phyloP scores from a whole-genome alignment of 2,888 invertebrate species.

The Diarsia dahlii region DNA sequence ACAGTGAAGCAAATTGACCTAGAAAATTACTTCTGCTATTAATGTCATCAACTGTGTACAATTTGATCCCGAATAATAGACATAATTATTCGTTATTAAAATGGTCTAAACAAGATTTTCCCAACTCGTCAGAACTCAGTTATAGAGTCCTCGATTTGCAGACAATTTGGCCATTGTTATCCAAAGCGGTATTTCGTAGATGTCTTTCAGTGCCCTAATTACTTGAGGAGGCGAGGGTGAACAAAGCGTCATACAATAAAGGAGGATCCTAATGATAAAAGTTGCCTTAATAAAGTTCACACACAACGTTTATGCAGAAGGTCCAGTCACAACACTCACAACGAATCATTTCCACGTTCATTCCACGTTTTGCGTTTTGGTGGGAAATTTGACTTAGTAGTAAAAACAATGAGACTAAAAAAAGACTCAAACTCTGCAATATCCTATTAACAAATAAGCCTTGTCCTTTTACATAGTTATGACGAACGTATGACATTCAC shows the following conservation, averaged over 20 bases:
- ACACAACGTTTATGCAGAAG: constrained; percentile 31
- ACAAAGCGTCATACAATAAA: constrained; percentile 49
- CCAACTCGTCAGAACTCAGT: constrained; percentile 5
- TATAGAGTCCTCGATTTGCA: constrained; percentile 21
- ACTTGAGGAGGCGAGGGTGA: constrained; percentile 37
- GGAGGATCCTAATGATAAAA: constrained; percentile 55
- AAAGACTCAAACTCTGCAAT: not conserved
- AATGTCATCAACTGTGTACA: not conserved
- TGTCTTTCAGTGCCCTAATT: constrained; percentile 51
- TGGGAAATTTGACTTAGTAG: not conserved
- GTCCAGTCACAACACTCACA: not conserved
- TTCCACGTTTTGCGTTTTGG: not conserved
- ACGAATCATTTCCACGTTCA: not conserved
- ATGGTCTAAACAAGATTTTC: not conserved
- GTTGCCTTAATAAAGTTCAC: constrained; percentile 43
- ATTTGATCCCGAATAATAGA: not conserved
- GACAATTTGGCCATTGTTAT: constrained; percentile 43
- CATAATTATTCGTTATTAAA: not conserved
- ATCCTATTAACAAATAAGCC: no score
- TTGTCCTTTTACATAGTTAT: not conserved
- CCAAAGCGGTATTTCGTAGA: constrained; percentile 40
- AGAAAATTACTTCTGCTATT: not conserved
- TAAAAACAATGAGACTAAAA: not conserved
- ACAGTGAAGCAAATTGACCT: not conserved
- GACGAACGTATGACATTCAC: not conserved